These are phyloP conservation scores for Hemithea aestivaria DNA, from an alignment of 2,888 invertebrate species.

Conservation along the genomic window DNA sequence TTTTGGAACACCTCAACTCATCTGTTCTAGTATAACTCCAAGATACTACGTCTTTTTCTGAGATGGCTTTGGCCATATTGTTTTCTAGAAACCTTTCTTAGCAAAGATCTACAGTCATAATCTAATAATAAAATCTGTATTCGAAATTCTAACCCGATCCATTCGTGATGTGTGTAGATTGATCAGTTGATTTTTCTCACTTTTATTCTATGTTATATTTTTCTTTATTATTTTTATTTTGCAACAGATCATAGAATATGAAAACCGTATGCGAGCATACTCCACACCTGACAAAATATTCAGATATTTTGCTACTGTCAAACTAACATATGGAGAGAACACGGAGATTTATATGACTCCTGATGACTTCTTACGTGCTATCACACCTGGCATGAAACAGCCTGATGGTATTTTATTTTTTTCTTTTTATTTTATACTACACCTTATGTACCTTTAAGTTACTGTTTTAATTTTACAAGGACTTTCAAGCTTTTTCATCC, in stretches of 20 bases:
- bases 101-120: too few species aligned
- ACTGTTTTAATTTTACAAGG: too few species aligned
- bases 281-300: constrained; percentile 99
- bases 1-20: too few species aligned
- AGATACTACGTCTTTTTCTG: too few species aligned
- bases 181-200: constrained; percentile 2
- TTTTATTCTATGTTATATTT: constrained; percentile 16
- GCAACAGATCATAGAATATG: constrained; percentile 96
- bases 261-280: constrained; percentile 95
- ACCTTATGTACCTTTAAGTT: constrained; percentile 8
- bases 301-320: constrained; percentile 98
- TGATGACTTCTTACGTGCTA: constrained; percentile 97
- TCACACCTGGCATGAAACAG: constrained; percentile 97
- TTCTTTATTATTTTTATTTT: constrained; percentile 30
- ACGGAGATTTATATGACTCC: constrained; percentile 97
- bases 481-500: too few species aligned
- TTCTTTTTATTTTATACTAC: constrained; percentile 12
- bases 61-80: too few species aligned
- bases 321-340: constrained; percentile 82
- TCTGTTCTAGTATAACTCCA: too few species aligned
- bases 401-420: constrained; percentile 88
- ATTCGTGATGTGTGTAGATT: too few species aligned
- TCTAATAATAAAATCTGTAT: too few species aligned
- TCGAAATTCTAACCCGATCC: too few species aligned
- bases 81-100: too few species aligned